These are phyloP conservation scores for Copsychus sechellarum DNA, from an alignment of 2,113 vertebrate species.

Conservation along the genomic window DNA sequence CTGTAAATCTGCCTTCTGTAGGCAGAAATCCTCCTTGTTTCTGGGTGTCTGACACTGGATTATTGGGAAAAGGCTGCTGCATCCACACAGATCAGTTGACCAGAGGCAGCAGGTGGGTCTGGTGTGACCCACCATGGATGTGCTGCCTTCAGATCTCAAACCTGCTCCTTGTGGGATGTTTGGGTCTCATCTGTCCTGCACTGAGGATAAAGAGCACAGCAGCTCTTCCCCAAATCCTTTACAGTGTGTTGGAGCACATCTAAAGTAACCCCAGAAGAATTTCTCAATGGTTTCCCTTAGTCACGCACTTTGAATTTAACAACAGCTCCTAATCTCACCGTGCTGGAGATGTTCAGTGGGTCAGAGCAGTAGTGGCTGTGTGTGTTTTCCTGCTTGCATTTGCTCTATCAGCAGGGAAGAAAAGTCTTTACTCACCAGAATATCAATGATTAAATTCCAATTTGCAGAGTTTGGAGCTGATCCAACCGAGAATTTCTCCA, in stretches of 20 bases:
- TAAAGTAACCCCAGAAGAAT: background rate
- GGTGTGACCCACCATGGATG: accelerated
- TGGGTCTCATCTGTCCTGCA: background rate
- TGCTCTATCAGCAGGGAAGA: background rate
- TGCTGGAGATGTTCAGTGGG: background rate
- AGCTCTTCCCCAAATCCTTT: background rate
- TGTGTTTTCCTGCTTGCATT: background rate
- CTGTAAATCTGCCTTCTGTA: background rate
- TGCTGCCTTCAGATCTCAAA: background rate
- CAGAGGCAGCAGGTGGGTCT: accelerated
- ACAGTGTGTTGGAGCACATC: background rate
- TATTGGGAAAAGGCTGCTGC: background rate
- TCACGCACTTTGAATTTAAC: background rate
- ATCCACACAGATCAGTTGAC: background rate
- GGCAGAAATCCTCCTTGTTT: accelerated
- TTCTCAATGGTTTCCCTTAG: background rate
- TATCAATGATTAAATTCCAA: conserved; percentile 28
- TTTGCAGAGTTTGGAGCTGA: background rate
- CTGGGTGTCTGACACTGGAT: background rate
- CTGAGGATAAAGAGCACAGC: background rate
- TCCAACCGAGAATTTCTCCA: conserved; percentile 22
- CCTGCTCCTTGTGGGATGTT: background rate
- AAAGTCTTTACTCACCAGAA: background rate
- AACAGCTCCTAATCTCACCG: accelerated
- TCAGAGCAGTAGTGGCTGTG: background rate